Percentiles rank a stretch among this genome's conserved stretches.
Evolutionary conservation across 2,797 vertebrate species (phyloP).

Genomic region (Lycodopsis pacificus): DNA sequence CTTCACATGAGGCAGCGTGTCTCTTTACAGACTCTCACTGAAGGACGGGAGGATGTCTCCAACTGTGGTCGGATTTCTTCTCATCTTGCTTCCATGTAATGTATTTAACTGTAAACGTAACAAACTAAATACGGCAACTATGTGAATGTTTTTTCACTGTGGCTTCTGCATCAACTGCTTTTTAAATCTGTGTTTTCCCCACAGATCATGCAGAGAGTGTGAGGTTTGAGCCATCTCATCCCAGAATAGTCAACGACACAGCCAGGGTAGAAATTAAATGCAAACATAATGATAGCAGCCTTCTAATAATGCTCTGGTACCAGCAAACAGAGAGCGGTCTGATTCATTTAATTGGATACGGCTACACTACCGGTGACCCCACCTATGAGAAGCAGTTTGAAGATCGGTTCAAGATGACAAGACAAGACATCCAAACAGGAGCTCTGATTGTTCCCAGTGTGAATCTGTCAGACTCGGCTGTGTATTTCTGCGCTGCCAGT

Average conservation of each 20-base stretch:
- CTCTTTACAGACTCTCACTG: not conserved
- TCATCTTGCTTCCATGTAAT: slow-evolving; percentile 27
- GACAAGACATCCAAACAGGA: slow-evolving; percentile 6
- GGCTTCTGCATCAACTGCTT: not conserved
- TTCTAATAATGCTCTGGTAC: slow-evolving; percentile 68
- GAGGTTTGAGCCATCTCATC: slow-evolving; percentile 39
- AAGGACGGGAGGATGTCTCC: slow-evolving; percentile 25
- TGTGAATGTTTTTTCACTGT: no score
- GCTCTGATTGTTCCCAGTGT: slow-evolving; percentile 27
- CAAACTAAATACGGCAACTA: no score
- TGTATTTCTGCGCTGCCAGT: slow-evolving; percentile 67
- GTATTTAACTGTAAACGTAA: no score
- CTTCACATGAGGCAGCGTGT: not conserved
- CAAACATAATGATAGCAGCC: slow-evolving; percentile 44
- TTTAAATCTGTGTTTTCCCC: not conserved
- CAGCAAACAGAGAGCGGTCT: slow-evolving; percentile 39
- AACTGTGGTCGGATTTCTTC: slow-evolving; percentile 27
- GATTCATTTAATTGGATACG: slow-evolving; percentile 42
- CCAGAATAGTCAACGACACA: slow-evolving; percentile 10
- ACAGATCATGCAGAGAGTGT: slow-evolving; percentile 44
- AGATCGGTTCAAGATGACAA: slow-evolving; percentile 45
- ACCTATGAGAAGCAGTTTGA: slow-evolving; percentile 36
- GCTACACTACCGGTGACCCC: not conserved
- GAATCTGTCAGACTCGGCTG: slow-evolving; percentile 44
- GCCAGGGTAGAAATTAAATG: slow-evolving; percentile 47